phyloP scores from a whole-genome alignment of 2,797 vertebrate genomes.

The Acrossocheilus fasciatus region DNA sequence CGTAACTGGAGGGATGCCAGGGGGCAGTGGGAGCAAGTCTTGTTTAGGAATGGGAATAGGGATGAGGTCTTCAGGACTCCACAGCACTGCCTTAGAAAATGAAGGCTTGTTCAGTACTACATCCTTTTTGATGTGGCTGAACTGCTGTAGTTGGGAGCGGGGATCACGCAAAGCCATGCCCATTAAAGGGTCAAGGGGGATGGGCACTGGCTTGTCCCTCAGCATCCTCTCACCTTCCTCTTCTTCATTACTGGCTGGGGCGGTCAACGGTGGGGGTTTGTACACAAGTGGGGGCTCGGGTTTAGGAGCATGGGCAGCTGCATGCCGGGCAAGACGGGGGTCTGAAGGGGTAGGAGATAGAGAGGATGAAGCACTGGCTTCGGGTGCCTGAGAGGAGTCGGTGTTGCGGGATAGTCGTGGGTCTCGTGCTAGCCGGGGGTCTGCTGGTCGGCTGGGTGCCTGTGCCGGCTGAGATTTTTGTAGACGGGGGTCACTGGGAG shows the following conservation, averaged over 20 bases:
- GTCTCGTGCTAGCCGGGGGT: conserved; percentile 84
- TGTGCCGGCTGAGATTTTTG: conserved; percentile 76
- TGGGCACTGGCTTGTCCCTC: conserved; percentile 87
- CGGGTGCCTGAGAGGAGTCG: conserved; percentile 64
- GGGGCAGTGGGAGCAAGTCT: conserved; percentile 85
- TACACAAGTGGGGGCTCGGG: conserved; percentile 76
- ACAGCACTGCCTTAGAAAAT: conserved; percentile 87
- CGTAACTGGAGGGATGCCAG: conserved; percentile 84
- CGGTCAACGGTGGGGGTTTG: conserved; percentile 74
- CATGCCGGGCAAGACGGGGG: conserved; percentile 82
- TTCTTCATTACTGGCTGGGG: conserved; percentile 78
- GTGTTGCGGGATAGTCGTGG: conserved; percentile 81
- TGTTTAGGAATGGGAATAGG: conserved; percentile 89
- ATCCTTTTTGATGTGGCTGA: conserved; percentile 95
- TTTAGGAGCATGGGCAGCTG: conserved; percentile 70
- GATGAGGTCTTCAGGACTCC: conserved; percentile 94
- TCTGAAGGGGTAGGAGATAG: conserved; percentile 79
- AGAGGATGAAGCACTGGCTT: conserved; percentile 70
- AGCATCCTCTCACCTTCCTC: conserved; percentile 89
- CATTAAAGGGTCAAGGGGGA: conserved; percentile 88
- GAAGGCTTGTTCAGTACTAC: conserved; percentile 82
- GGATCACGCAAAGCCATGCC: conserved; percentile 87
- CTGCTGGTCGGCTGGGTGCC: conserved; percentile 70
- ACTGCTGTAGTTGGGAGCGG: conserved; percentile 88
- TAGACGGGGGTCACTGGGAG: conserved; percentile 84